Evolutionary conservation across 2,113 vertebrate genomes (phyloP).

Genomic region (Pachyramphus minor): DNA sequence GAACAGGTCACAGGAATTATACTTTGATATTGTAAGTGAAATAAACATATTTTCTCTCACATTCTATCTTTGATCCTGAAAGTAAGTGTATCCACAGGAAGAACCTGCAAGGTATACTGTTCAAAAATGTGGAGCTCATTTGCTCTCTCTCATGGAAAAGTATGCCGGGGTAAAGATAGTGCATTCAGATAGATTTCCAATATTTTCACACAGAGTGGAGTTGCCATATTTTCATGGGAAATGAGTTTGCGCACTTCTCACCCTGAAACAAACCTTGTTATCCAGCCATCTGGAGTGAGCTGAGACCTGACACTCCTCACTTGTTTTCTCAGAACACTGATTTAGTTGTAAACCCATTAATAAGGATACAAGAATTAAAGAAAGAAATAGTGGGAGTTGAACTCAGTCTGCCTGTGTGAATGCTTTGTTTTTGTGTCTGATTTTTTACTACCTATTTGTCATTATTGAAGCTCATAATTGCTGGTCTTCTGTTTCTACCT

Average conservation of each 20-base stretch:
- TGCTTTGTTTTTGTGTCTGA: background rate
- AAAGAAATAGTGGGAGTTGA: background rate
- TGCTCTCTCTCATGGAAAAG: background rate
- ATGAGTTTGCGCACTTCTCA: background rate
- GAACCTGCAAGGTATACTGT: background rate
- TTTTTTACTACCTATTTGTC: background rate
- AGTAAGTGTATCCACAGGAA: background rate
- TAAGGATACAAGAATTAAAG: background rate
- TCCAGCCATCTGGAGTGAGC: background rate
- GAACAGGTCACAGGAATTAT: background rate
- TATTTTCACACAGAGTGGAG: background rate
- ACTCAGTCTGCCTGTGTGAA: background rate
- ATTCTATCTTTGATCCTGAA: background rate
- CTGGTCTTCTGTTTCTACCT: background rate
- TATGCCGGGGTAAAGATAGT: background rate
- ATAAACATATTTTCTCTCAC: background rate
- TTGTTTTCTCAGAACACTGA: background rate
- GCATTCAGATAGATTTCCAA: background rate
- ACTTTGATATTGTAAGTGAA: background rate
- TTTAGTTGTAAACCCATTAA: background rate
- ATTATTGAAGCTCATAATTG: background rate
- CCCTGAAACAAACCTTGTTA: background rate
- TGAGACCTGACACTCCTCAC: background rate
- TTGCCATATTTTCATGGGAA: background rate
- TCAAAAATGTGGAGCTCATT: background rate